Evolutionary conservation across 2,113 vertebrate genomes (phyloP).

Genomic region (Colistium nudipinnis): DNA sequence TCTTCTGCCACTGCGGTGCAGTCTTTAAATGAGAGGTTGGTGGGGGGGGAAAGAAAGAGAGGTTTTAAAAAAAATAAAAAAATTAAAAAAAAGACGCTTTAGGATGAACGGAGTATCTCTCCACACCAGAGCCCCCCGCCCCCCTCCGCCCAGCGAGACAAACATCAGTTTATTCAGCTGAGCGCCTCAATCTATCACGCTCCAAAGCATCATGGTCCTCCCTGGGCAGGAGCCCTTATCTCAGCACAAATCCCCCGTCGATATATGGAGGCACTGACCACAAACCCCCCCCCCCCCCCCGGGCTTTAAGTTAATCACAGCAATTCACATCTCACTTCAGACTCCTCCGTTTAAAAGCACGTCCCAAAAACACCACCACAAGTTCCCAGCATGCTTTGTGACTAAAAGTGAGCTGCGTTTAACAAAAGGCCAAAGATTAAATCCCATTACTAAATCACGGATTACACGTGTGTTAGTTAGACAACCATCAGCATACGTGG

Average conservation of each 20-base stretch:
- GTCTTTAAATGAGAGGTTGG: too few species aligned
- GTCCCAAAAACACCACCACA: background rate
- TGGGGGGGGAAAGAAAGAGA: too few species aligned
- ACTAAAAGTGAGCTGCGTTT: constrained; percentile 15
- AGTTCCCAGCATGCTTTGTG: background rate
- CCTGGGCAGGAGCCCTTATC: constrained; percentile 46
- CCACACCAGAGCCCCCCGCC: background rate
- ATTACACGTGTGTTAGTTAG: constrained; percentile 49
- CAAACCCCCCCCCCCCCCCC: background rate
- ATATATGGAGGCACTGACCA: constrained; percentile 32
- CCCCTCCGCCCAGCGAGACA: too few species aligned
- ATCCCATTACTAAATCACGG: constrained; percentile 58
- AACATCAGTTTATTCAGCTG: constrained; percentile 36
- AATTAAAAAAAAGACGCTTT: constrained; percentile 10
- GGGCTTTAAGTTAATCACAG: constrained; percentile 29
- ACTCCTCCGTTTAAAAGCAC: constrained; percentile 17
- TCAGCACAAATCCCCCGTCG: constrained; percentile 64
- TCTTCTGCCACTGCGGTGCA: constrained; percentile 86
- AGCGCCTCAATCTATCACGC: constrained; percentile 62
- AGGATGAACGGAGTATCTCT: constrained; percentile 3
- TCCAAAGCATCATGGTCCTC: constrained; percentile 32
- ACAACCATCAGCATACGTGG: constrained; percentile 28
- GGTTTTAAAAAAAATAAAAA: too few species aligned
- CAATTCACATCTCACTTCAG: constrained; percentile 37
- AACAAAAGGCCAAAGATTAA: constrained; percentile 9